Percentiles rank a stretch among this genome's conserved stretches.
These are phyloP conservation scores for Argyrosomus regius DNA, from an alignment of 2,797 vertebrate genomes.

Conservation along the genomic window DNA sequence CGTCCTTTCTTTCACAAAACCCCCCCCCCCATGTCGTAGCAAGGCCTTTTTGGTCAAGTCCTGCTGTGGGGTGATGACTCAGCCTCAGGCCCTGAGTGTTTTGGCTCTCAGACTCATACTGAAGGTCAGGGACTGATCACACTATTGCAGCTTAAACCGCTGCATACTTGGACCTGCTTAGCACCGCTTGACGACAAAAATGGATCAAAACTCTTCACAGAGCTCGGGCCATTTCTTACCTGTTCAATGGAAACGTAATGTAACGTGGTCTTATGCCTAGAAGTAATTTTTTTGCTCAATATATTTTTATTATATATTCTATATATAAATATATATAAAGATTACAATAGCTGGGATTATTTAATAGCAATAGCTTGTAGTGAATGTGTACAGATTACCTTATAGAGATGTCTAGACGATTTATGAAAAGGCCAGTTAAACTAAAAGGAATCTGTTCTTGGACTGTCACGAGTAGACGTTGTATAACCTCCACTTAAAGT, in stretches of 20 bases:
- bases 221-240: constrained; percentile 74
- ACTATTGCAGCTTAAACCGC: constrained; percentile 55
- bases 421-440: constrained; percentile 92
- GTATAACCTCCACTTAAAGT: constrained; percentile 81
- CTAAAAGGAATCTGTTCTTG: constrained; percentile 76
- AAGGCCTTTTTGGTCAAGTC: constrained; percentile 51
- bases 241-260: constrained; percentile 83
- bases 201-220: constrained; percentile 63
- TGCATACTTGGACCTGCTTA: constrained; percentile 69
- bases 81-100: constrained; percentile 61
- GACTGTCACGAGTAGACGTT: constrained; percentile 79
- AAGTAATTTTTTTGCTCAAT: constrained; percentile 85
- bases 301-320: constrained; percentile 89
- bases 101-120: constrained; percentile 59
- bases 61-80: constrained; percentile 41
- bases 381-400: constrained; percentile 92
- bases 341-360: constrained; percentile 90
- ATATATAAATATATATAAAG: constrained; percentile 88
- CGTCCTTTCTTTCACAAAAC: constrained; percentile 39
- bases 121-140: constrained; percentile 62
- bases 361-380: constrained; percentile 98
- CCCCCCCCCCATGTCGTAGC: constrained; percentile 50
- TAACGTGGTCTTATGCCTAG: constrained; percentile 86
- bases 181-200: constrained; percentile 57
- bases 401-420: constrained; percentile 87